Base-by-base conservation (phyloP, 2,113 vertebrate species). In the Hydropotes inermis region DNA sequence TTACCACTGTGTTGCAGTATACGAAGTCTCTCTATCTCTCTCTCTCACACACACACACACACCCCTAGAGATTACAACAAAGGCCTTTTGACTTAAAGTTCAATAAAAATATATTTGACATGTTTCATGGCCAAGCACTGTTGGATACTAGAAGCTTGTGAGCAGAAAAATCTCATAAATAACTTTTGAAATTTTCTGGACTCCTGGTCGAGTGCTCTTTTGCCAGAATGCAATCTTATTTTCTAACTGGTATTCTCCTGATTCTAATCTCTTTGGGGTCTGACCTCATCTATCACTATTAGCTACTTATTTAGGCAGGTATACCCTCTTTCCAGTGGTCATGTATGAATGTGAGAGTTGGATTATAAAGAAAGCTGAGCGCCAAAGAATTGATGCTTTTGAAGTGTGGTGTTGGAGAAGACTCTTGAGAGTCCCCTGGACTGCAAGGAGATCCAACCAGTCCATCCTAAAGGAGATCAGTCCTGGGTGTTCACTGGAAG, bases 121-220 rank as follows among this genome's bases (percentile, higher is more conserved):
- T 33, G 17, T 64, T 57, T 14, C 70, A 55, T 39, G n/a, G 33
- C 54, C 39, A 14, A 79, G 39, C 14, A 88, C 8, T 52, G 27
- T 33, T 45, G 61, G 81, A 12, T 81, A 17, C 19, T 21, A 52
- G 60, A 36, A 55, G n/a, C 6, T 92, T 60, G 15, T 39, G 33
- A 95, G 33, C 33, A 85, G n/a, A 94, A 96, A 96, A 96, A 47
- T n/a, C 55, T 85, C 36, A 15, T 39, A 64, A 94, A 52, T 61
- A 60, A 82, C 19, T 55, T 21, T 5, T 67, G 13, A 91, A 89
- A 91, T 58, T 39, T 0, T 89, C 74, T 86, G n/a, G 78, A 83
- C 67, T 89, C 27, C 15, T 94, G n/a, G 19, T 13, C 5, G 3
- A 19, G 7, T 30, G 47, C 5, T 94, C 47, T 83, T 86, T 47